Percentiles rank a stretch among this genome's conserved stretches.
Conservation (phyloP, 2,113 vertebrate genomes). For the Willisornis vidua region DNA sequence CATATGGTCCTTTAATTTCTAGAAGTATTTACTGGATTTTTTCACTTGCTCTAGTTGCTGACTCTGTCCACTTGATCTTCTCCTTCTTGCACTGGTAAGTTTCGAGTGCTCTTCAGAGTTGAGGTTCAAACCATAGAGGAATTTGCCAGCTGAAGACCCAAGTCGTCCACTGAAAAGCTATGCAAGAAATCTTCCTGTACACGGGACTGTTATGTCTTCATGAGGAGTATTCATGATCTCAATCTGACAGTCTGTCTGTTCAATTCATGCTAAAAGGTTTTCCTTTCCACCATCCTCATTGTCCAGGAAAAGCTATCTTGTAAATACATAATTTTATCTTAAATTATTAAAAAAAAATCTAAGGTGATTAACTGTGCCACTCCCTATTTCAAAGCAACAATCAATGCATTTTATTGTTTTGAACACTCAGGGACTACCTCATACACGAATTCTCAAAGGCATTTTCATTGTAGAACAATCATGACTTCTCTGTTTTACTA, state of each 20-base stretch:
- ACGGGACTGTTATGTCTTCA: not conserved
- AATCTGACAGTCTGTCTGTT: not conserved
- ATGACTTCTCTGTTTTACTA: not conserved
- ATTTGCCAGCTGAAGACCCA: not conserved
- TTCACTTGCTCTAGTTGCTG: not conserved
- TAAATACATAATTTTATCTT: not conserved
- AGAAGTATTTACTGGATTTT: not conserved
- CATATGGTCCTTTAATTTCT: not conserved
- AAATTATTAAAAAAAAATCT: not conserved
- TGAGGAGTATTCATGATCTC: not conserved
- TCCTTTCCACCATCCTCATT: not conserved
- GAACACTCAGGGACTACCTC: not conserved
- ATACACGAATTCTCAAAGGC: not conserved
- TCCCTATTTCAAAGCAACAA: not conserved
- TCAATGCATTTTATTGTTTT: fast-evolving
- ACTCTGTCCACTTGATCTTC: not conserved
- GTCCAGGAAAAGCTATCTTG: not conserved
- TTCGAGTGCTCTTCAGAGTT: not conserved
- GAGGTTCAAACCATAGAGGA: not conserved
- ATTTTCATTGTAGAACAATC: not conserved
- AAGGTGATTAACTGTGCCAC: not conserved
- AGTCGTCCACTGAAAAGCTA: not conserved
- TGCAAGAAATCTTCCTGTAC: not conserved
- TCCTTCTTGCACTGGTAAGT: not conserved
- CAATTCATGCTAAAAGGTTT: not conserved